These are phyloP conservation scores for Biston betularia DNA, from an alignment of 2,888 invertebrate species.

Conservation along the genomic window DNA sequence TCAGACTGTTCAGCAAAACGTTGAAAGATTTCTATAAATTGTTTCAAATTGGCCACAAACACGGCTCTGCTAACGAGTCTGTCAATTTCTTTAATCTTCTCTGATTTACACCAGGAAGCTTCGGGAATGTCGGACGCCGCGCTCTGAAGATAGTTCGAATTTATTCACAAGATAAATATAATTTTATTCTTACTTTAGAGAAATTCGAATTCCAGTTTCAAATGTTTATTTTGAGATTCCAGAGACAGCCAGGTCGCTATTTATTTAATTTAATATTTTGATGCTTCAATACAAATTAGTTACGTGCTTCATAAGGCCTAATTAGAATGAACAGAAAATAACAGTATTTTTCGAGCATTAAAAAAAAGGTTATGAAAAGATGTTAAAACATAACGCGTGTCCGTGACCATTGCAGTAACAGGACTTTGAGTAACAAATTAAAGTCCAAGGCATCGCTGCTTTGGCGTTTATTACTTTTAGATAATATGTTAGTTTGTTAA, in stretches of 20 bases:
- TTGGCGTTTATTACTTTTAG: no score
- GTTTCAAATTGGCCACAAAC: conserved; percentile 32
- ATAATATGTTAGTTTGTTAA: no score
- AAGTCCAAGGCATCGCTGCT: no score
- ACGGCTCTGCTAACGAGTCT: conserved; percentile 24
- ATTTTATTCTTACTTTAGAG: conserved; percentile 12
- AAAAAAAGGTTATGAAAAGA: no score
- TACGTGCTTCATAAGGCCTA: no score
- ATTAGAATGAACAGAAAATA: no score
- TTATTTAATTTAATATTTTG: no score
- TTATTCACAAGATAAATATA: conserved; percentile 17
- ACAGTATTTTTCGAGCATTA: no score
- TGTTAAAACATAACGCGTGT: no score
- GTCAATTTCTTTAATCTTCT: conserved; percentile 35
- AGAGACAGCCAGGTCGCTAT: not conserved
- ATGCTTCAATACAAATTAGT: no score
- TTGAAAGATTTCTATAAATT: conserved; percentile 32
- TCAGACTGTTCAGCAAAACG: conserved; percentile 6
- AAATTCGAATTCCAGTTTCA: conserved; percentile 1
- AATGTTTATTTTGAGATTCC: conserved; percentile 13
- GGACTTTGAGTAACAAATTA: no score
- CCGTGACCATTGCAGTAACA: no score
- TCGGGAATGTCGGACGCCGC: conserved; percentile 19
- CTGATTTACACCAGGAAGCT: conserved; percentile 32
- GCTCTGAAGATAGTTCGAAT: conserved; percentile 10